phyloP scores from a whole-genome alignment of 2,113 vertebrate genomes.

The Apeltes quadracus region DNA sequence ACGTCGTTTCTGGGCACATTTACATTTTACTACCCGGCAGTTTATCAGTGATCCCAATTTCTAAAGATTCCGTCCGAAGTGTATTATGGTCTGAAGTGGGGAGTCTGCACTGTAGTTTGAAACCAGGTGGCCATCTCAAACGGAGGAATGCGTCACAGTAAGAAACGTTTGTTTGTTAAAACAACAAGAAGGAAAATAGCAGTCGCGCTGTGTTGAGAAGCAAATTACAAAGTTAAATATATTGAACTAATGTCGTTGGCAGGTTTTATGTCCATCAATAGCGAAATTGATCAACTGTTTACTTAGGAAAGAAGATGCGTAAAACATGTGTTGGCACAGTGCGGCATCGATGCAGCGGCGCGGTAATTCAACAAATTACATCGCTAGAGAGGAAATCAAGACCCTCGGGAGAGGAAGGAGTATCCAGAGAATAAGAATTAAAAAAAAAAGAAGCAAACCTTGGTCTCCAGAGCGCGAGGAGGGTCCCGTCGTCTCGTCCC shows the following conservation, averaged over 20 bases:
- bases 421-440: no score
- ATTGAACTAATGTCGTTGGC: background rate
- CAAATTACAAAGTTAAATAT: background rate
- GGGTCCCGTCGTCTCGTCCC: conserved; percentile 39
- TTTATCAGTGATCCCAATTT: background rate
- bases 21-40: conserved; percentile 15
- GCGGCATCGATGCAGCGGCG: background rate
- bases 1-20: conserved; percentile 11
- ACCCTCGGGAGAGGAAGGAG: background rate
- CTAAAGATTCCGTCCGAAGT: background rate
- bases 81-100: background rate
- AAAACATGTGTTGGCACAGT: background rate
- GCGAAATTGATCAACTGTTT: background rate
- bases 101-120: background rate
- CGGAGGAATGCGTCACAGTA: background rate
- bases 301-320: conserved; percentile 3
- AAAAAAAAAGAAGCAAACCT: conserved; percentile 55
- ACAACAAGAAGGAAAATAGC: background rate
- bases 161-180: background rate
- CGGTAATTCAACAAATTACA: background rate
- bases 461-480: conserved; percentile 38
- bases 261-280: background rate
- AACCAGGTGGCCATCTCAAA: background rate
- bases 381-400: background rate
- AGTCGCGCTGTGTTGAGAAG: background rate